Evolutionary conservation across 23 tunicate genomes (phyloP).

Genomic region (Diplosoma virens): DNA sequence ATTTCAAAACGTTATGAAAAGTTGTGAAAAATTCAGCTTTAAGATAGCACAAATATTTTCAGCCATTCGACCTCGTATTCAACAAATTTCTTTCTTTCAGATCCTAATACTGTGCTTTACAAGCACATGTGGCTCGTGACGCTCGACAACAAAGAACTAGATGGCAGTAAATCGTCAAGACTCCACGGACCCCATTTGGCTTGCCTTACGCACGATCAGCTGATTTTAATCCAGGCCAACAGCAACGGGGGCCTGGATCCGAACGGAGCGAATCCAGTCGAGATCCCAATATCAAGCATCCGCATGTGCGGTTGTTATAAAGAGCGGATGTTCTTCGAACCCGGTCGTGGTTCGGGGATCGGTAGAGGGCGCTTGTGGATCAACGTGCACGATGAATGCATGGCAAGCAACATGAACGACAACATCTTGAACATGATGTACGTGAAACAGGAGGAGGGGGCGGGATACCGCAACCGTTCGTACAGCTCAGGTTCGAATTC

Average conservation of each 20-base stretch:
- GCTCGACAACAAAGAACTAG: slow-evolving; percentile 81
- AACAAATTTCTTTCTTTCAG: slow-evolving; percentile 46
- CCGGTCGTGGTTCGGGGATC: slow-evolving; percentile 84
- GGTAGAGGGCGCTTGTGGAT: slow-evolving; percentile 75
- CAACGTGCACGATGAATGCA: slow-evolving; percentile 65
- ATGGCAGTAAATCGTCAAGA: slow-evolving; percentile 26
- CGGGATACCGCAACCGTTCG: slow-evolving; percentile 49
- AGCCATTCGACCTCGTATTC: no score
- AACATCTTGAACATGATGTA: slow-evolving; percentile 44
- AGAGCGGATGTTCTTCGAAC: slow-evolving; percentile 66
- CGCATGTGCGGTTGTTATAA: slow-evolving; percentile 55
- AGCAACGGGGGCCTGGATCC: slow-evolving; percentile 58
- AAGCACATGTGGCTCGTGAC: slow-evolving; percentile 79
- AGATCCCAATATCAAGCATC: slow-evolving; percentile 59
- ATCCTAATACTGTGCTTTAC: slow-evolving; percentile 59
- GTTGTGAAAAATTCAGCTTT: no score
- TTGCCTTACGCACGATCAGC: slow-evolving; percentile 72
- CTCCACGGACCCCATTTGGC: slow-evolving; percentile 77
- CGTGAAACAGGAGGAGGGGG: slow-evolving; percentile 32
- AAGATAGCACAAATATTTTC: no score
- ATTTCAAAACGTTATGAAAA: no score
- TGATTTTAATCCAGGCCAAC: slow-evolving; percentile 58
- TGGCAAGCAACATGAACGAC: slow-evolving; percentile 69
- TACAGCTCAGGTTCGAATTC: slow-evolving; percentile 65
- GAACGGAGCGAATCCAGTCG: slow-evolving; percentile 28